Base-by-base conservation (phyloP, 2,888 invertebrate species). In the Zele albiditarsus region DNA sequence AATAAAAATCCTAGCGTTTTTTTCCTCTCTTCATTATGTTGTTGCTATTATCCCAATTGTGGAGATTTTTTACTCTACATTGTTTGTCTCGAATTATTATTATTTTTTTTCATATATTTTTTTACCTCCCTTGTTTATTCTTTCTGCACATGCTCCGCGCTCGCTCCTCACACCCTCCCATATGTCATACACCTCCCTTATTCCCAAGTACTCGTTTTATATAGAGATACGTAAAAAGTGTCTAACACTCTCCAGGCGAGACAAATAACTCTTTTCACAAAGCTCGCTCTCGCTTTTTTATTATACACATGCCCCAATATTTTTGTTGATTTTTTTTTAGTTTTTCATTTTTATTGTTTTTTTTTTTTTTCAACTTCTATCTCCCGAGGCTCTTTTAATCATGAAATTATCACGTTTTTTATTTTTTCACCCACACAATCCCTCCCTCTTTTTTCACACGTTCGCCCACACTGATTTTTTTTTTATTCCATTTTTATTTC, bases 221-320 rank as follows among this genome's bases (percentile, higher is more conserved):
- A 27, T 46, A 63, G 58, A 70, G 70, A 70, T 65, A 58, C 66
- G 70, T 63, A 57, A 71, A 69, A 71, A 25, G 57, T 70, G 65
- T 60, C 46, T 42, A 74, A 74, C 66, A 63, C 16, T 23, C 25
- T 53, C 57, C 57, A 63, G 63, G 63, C 74, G 74, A 71, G 74
- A 71, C 70, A 74, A 62, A 71, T 74, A 70, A 74, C 70, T 74
- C 63, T 69, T 53, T 53, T 71, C 71, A 65, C 70, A 70, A 65
- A 60, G 58, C 70, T 74, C 70, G 66, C 65, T 66, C 53, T 53
- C 69, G 57, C 33, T 74, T 74, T 73, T 71, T 72, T 65, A 72
- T 72, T 57, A 70, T 70, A 65, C 67, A 68, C 42, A 33, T 65
- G 38, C 38, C 63, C 42, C 53, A 16, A 65, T n/a, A 65, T 71